Base-by-base conservation (phyloP, 2,888 invertebrate genomes). In the Cantharis flavilabris region DNA sequence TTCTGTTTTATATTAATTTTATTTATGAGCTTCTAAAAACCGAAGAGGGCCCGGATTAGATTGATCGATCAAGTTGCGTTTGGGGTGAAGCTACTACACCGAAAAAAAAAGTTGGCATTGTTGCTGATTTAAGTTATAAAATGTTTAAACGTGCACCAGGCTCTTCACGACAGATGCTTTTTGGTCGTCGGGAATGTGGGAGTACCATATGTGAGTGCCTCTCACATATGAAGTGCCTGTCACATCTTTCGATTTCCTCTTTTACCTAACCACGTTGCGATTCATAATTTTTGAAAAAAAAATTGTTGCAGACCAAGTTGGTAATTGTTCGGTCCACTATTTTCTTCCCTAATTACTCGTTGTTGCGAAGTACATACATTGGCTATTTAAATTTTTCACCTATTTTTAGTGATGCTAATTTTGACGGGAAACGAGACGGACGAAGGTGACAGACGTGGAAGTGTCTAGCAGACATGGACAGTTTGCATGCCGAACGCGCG, bases 401-500 rank as follows among this genome's bases (percentile, higher is more conserved):
- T 77, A 78, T 72, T 75, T 78, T 72, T 78, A 75, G 72, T 72
- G 75, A 72, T 78, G 78, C 72, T 74, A 74, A 77, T 74, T 77
- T 74, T 72, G 74, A 77, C 74, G 74, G 77, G 77, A 77, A 77
- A 75, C 72, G 75, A 78, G 78, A 62, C 70, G 71, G 72, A 77
- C 73, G 72, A 75, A 78, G 78, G 75, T 78, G 78, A 78, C 78
- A 76, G 71, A 71, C 76, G 63, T 33, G 26, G 75, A 78, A 75
- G 73, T 75, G 75, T 75, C 70, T 78, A 63, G 77, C 70, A 18
- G 77, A 76, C 69, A 63, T 79, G 80, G 80, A 75, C 81, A 76
- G 80, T 77, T 77, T 77, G 74, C 72, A 77, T 77, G 77, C 77
- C 76, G 77, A 70, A 49, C 77, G 80, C 80, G 81, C 77, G 80